These are phyloP conservation scores for Amorpha juglandis DNA, from an alignment of 2,888 invertebrate genomes.

Conservation along the genomic window DNA sequence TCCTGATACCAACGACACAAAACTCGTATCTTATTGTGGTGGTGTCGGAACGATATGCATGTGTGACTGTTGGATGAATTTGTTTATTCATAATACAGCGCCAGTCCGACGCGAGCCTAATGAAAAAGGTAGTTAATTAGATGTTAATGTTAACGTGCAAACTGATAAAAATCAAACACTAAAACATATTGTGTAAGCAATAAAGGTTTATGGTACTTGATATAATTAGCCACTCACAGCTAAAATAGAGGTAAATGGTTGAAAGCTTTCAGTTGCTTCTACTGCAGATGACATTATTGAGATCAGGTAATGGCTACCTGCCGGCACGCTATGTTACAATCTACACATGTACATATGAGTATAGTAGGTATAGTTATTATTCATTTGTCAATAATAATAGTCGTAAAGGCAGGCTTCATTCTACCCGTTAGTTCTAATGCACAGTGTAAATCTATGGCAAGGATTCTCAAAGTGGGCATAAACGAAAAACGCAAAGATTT, in stretches of 20 bases:
- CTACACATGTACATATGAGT: too few relatives aligned
- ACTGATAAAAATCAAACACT: neutral
- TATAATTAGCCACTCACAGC: slow-evolving; percentile 2
- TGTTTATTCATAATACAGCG: too few relatives aligned
- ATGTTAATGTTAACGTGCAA: neutral
- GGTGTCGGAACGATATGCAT: too few relatives aligned
- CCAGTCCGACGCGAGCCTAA: neutral
- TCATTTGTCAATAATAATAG: neutral
- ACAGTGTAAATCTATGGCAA: too few relatives aligned
- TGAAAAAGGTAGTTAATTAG: neutral
- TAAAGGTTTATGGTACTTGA: neutral
- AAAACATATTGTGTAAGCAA: neutral
- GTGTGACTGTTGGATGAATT: too few relatives aligned
- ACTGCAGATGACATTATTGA: slow-evolving; percentile 35
- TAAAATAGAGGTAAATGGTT: slow-evolving; percentile 65
- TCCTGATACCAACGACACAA: too few relatives aligned
- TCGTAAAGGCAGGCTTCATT: too few relatives aligned
- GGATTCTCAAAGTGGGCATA: too few relatives aligned
- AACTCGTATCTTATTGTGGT: too few relatives aligned
- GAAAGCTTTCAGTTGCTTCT: slow-evolving; percentile 70
- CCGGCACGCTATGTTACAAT: slow-evolving; percentile 3
- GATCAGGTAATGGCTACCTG: slow-evolving; percentile 20
- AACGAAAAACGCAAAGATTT: too few relatives aligned
- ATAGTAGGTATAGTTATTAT: neutral
- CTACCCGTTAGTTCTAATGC: too few relatives aligned